Percentiles rank a stretch among this genome's conserved stretches.
These are phyloP conservation scores for Microhierax caerulescens DNA, from an alignment of 2,797 vertebrate genomes.

Conservation along the genomic window DNA sequence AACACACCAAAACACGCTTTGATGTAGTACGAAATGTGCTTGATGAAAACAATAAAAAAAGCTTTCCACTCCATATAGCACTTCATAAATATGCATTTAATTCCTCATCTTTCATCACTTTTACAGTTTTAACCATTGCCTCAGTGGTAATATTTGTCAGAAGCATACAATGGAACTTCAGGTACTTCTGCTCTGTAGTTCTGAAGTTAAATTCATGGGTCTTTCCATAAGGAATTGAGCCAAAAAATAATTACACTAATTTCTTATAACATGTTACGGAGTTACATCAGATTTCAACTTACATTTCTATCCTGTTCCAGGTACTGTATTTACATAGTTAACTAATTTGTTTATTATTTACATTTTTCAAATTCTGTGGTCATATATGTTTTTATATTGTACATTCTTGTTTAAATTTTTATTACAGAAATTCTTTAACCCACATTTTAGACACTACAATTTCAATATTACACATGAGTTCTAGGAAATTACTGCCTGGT, in stretches of 20 bases:
- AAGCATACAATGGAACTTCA: slow-evolving; percentile 19
- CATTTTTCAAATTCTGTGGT: slow-evolving; percentile 57
- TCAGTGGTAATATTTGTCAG: slow-evolving; percentile 2
- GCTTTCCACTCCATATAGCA: not conserved
- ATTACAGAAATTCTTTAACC: slow-evolving; percentile 67
- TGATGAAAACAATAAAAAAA: not conserved
- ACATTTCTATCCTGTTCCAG: not conserved
- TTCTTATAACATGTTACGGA: slow-evolving; percentile 41
- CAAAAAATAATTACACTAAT: slow-evolving; percentile 13
- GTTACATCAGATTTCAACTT: slow-evolving; percentile 42
- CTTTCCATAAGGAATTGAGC: slow-evolving; percentile 1
- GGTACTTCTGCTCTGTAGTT: slow-evolving; percentile 8
- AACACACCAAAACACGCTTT: not conserved
- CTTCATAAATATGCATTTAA: slow-evolving; percentile 65
- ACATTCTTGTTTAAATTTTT: slow-evolving; percentile 76
- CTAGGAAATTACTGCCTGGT: slow-evolving; percentile 33
- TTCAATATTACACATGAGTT: slow-evolving; percentile 24
- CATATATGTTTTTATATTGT: slow-evolving; percentile 77
- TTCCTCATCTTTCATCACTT: slow-evolving; percentile 35
- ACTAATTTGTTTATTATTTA: slow-evolving; percentile 59
- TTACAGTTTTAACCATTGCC: slow-evolving; percentile 43
- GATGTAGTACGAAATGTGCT: not conserved
- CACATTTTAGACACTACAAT: not conserved
- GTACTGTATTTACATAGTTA: slow-evolving; percentile 68
- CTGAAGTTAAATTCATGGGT: slow-evolving; percentile 20